phyloP scores from a whole-genome alignment of 2,888 invertebrate species.

The Tholera decimalis region DNA sequence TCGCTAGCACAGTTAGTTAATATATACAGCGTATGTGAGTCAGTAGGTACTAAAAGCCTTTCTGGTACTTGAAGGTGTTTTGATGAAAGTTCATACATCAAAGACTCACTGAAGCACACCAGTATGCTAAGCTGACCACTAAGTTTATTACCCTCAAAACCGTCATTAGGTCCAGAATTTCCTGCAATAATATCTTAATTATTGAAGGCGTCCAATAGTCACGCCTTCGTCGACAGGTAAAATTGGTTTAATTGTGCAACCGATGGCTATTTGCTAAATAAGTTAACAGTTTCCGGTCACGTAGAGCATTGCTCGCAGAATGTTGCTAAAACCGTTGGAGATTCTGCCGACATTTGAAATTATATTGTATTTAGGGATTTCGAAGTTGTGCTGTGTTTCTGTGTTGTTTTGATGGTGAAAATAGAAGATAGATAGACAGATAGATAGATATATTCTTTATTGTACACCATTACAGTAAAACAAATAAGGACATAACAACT shows the following conservation, averaged over 20 bases:
- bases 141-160: slow-evolving; percentile 28
- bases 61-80: too few relatives aligned
- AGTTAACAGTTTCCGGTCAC: slow-evolving; percentile 64
- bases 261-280: slow-evolving; percentile 58
- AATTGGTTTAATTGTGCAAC: slow-evolving; percentile 66
- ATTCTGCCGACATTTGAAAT: slow-evolving; percentile 39
- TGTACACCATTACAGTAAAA: too few relatives aligned
- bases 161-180: slow-evolving; percentile 21
- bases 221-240: slow-evolving; percentile 61
- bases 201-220: slow-evolving; percentile 56
- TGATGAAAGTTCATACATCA: too few relatives aligned
- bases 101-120: too few relatives aligned
- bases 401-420: slow-evolving; percentile 6
- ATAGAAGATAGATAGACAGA: too few relatives aligned
- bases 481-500: too few relatives aligned
- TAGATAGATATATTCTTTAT: too few relatives aligned
- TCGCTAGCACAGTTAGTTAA: too few relatives aligned
- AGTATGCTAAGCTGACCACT: neutral
- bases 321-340: slow-evolving; percentile 34
- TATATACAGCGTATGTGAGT: too few relatives aligned
- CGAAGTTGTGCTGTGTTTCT: slow-evolving; percentile 38
- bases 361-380: slow-evolving; percentile 56
- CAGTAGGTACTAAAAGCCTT: too few relatives aligned
- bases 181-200: slow-evolving; percentile 55
- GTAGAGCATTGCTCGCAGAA: slow-evolving; percentile 56